Evolutionary conservation across 2,888 invertebrate genomes (phyloP), one percentile per base, ranked within the genome.

Genomic region (Hoplodrina blanda): DNA sequence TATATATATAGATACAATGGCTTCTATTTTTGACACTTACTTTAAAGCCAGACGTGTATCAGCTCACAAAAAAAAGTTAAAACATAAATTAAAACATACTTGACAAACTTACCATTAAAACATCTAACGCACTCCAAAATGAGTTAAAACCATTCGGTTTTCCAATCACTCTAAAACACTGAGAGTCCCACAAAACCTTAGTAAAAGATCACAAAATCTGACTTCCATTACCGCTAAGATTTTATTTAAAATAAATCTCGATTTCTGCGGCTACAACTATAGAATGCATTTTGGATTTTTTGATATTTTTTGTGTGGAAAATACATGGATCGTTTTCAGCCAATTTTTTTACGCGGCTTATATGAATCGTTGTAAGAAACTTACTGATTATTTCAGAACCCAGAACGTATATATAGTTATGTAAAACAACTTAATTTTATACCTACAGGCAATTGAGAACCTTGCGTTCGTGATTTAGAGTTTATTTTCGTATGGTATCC

Each of bases 311-410:
- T 61, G 44, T 55, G 25, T 25, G 25, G 25, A 61, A 63, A 60
- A 65, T 50, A 53, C 55, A 69, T 65, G 67, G 53, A 65, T 17
- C 62, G 41, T 37, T 46, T 76, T 52, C 76, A 59, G 60, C 65
- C 64, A 66, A 49, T 65, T 59, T 65, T 70, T 59, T 50, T 52
- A 68, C 73, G 70, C 80, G 73, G 77, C 69, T 77, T 69, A 57
- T 60, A 69, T 61, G 71, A 69, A 64, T 73, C 74, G 67, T 64
- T 80, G 76, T 83, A 82, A 77, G 88, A 84, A 85, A 85, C 85
- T 89, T 93, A 95, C 95, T 95, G 95, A 94, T 94, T 94, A 94
- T 94, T 95, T 93, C 91, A 94, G 92, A 86, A 87, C 73, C 78
- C 81, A 82, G 20, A 85, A 65, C 81, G 86, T 90, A 89, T 87